phyloP scores from a whole-genome alignment of 2,797 vertebrate species.

The Neosalanx taihuensis region DNA sequence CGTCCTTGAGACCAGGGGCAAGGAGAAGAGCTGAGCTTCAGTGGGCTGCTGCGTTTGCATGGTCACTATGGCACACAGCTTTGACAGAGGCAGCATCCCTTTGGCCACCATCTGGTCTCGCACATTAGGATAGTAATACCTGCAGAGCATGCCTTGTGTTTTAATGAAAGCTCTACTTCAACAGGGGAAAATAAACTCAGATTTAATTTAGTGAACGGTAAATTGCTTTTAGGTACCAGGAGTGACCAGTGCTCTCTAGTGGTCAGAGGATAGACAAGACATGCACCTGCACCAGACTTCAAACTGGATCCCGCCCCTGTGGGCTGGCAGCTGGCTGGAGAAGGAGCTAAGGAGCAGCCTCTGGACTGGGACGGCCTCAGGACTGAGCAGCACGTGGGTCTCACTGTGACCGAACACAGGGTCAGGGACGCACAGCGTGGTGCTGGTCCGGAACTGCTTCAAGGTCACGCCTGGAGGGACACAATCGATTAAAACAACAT shows the following conservation, averaged over 20 bases:
- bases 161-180: neutral
- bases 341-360: constrained; percentile 82
- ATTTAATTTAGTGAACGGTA: too few species aligned
- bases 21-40: constrained; percentile 82
- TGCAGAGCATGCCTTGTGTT: constrained; percentile 44
- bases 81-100: constrained; percentile 85
- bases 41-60: constrained; percentile 79
- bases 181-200: neutral
- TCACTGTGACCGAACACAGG: constrained; percentile 83
- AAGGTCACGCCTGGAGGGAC: constrained; percentile 64
- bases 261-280: neutral
- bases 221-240: too few species aligned
- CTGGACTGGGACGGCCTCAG: constrained; percentile 84
- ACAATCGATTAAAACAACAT: constrained; percentile 4
- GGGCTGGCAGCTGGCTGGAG: constrained; percentile 66
- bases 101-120: constrained; percentile 92
- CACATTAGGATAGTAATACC: constrained; percentile 98
- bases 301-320: constrained; percentile 85
- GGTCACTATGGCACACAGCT: constrained; percentile 91
- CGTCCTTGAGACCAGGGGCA: constrained; percentile 78
- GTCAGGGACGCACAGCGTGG: constrained; percentile 88
- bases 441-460: constrained; percentile 82
- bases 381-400: constrained; percentile 80
- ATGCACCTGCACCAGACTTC: constrained; percentile 96
- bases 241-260: constrained; percentile 7